These are phyloP conservation scores for Euschistus heros DNA, from an alignment of 1,140 invertebrate species.

Conservation along the genomic window DNA sequence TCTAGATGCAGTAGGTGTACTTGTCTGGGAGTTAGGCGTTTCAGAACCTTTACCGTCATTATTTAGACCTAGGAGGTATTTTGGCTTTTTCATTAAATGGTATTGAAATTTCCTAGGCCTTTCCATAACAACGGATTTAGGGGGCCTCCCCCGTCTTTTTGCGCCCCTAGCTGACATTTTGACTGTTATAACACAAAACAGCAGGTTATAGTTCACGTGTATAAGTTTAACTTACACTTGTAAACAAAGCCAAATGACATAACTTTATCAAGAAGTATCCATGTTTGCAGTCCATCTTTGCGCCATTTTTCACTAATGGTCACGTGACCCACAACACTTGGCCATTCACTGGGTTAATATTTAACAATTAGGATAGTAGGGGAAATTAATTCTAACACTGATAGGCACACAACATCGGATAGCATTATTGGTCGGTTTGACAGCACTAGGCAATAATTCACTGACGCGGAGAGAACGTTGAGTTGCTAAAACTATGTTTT, in stretches of 20 bases:
- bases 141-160: slow-evolving; percentile 76
- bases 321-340: slow-evolving; percentile 40
- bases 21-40: slow-evolving; percentile 49
- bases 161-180: slow-evolving; percentile 72
- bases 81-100: slow-evolving; percentile 82
- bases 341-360: neutral
- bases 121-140: slow-evolving; percentile 74
- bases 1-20: slow-evolving; percentile 64
- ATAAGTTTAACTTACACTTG: slow-evolving; percentile 43
- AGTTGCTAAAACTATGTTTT: slow-evolving; percentile 18
- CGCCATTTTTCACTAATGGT: slow-evolving; percentile 46
- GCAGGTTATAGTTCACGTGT: slow-evolving; percentile 35
- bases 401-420: neutral
- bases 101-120: slow-evolving; percentile 73
- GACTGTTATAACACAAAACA: slow-evolving; percentile 34
- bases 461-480: slow-evolving; percentile 24
- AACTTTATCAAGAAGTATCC: slow-evolving; percentile 42
- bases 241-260: slow-evolving; percentile 52
- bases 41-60: slow-evolving; percentile 50
- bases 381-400: slow-evolving; percentile 18
- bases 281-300: slow-evolving; percentile 45
- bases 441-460: slow-evolving; percentile 28
- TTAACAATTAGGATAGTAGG: slow-evolving; percentile 21
- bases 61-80: slow-evolving; percentile 57
- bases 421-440: slow-evolving; percentile 1